phyloP scores from a whole-genome alignment of 2,113 vertebrate species.

The Pyrgilauda ruficollis region DNA sequence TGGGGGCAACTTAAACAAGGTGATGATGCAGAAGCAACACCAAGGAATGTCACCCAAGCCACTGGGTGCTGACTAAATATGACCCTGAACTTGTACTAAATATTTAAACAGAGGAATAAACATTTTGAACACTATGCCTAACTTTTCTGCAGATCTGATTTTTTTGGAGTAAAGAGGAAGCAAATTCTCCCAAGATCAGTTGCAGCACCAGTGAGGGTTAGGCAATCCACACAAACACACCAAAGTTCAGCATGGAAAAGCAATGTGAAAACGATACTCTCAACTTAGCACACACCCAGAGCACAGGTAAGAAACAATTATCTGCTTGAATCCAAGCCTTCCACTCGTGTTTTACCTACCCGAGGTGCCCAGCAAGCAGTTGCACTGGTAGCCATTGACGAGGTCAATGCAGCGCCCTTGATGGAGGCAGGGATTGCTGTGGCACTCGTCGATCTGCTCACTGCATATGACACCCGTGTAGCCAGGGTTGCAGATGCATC shows the following conservation, averaged over 20 bases:
- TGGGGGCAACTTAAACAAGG: not conserved
- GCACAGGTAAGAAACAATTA: not conserved
- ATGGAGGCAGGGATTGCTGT: constrained; percentile 89
- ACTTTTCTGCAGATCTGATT: not conserved
- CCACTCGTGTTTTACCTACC: constrained; percentile 61
- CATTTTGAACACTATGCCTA: not conserved
- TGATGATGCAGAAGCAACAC: not conserved
- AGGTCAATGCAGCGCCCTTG: constrained; percentile 88
- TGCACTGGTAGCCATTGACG: constrained; percentile 90
- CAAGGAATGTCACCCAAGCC: not conserved
- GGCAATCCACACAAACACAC: not conserved
- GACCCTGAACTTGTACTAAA: not conserved
- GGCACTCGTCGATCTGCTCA: constrained; percentile 87
- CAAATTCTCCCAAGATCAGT: not conserved
- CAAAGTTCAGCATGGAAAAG: not conserved
- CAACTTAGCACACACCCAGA: not conserved
- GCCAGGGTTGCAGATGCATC: constrained; percentile 83
- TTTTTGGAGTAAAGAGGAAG: not conserved
- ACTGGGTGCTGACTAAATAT: not conserved
- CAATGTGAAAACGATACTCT: not conserved
- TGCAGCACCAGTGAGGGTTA: not conserved
- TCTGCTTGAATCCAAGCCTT: not conserved
- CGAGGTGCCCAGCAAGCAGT: constrained; percentile 83
- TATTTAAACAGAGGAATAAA: not conserved
- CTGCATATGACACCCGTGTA: constrained; percentile 92